Base-by-base conservation (phyloP, 2,888 invertebrate species). In the Limnephilus auricula region DNA sequence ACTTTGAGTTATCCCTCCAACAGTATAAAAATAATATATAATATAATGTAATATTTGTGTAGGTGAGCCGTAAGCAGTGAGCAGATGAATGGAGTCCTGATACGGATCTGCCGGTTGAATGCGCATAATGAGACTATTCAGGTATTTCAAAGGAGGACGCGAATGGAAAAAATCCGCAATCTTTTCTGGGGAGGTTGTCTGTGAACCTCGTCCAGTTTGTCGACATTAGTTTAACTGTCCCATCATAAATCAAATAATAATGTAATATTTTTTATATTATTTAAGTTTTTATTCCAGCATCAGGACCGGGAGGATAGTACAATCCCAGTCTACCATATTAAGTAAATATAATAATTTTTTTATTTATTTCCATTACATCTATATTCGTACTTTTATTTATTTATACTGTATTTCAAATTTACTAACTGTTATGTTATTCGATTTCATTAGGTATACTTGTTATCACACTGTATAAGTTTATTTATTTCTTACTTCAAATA, bases 61-160 rank as follows among this genome's bases (percentile, higher is more conserved):
- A 86, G 12, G 86, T 85, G 50, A 50, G 12, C 30, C 5, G 40
- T 34, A 37, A 84, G 40, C 40, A 4, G 25, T 34, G 40, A 50
- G 5, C 50, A 50, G 84, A 45, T 85, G 85, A 85, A 85, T 85
- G 85, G 45, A 85, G n/a, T 84, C 45, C 45, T 5, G 87, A 87
- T 87, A 87, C 78, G 87, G 25, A 87, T 87, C 87, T 78, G 85
- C 78, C 13, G 78, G 30, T 32, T 87, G 87, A 87, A 87, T 87
- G 50, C 85, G n/a, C 34, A 87, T 87, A 78, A 87, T 78, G 78
- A 87, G 87, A 87, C 87, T 87, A 87, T 87, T 87, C 87, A 87
- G 34, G 65, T 32, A 32, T 87, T 65, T 87, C 32, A 32, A 31
- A 34, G 31, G 13, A 78, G 78, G n/a, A 78, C 15, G 50, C 31